Conservation (phyloP, 2,888 invertebrate species). For the Cyclophora punctaria region DNA sequence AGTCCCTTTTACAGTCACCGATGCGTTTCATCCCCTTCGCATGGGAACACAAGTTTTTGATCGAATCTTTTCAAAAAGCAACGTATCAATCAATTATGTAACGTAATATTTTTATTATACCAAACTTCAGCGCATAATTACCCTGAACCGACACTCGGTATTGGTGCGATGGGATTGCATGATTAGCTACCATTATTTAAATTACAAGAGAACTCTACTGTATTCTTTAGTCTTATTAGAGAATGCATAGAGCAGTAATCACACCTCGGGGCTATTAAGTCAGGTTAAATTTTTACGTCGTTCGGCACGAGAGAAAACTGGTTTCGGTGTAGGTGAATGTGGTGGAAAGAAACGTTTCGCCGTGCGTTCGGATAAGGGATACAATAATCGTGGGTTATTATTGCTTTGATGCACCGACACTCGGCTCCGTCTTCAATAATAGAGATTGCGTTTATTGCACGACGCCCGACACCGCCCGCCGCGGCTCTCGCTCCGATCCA, state of each 20-base stretch:
- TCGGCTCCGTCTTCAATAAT: slow-evolving; percentile 17
- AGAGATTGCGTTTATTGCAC: slow-evolving; percentile 6
- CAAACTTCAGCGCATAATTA: too few species aligned
- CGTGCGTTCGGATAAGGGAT: slow-evolving; percentile 51
- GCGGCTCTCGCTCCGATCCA: background rate
- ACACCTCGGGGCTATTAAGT: slow-evolving; percentile 61
- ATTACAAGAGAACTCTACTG: slow-evolving; percentile 12
- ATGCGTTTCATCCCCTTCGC: slow-evolving; percentile 43
- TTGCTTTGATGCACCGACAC: slow-evolving; percentile 57
- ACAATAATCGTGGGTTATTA: slow-evolving; percentile 65
- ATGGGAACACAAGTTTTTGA: slow-evolving; percentile 13
- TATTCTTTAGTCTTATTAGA: slow-evolving; percentile 13
- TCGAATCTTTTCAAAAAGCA: background rate
- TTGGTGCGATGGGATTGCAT: slow-evolving; percentile 16
- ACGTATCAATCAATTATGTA: too few species aligned
- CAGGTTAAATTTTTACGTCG: slow-evolving; percentile 55
- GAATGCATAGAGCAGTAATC: slow-evolving; percentile 47
- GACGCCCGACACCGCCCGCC: slow-evolving; percentile 1
- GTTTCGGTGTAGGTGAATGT: slow-evolving; percentile 47
- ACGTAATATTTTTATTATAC: too few species aligned
- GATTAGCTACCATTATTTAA: slow-evolving; percentile 19
- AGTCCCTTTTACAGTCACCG: slow-evolving; percentile 62
- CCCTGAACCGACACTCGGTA: background rate
- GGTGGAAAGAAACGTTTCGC: slow-evolving; percentile 52
- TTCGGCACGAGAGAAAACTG: slow-evolving; percentile 56